phyloP scores from a whole-genome alignment of 2,797 vertebrate species.

The Spondyliosoma cantharus region DNA sequence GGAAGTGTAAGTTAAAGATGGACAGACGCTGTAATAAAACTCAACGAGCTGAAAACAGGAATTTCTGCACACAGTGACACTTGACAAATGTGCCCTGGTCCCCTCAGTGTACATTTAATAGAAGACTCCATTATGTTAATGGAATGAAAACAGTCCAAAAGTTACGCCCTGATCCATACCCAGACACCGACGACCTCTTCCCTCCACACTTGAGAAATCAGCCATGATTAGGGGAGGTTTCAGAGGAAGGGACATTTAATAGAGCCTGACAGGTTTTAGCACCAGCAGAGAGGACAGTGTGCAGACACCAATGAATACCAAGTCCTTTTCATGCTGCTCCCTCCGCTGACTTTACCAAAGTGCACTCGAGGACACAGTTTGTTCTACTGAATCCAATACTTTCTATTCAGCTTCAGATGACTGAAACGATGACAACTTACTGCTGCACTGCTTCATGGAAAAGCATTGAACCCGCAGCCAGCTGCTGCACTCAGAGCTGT shows the following conservation, averaged over 20 bases:
- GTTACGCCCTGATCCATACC: constrained; percentile 43
- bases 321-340: constrained; percentile 48
- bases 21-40: neutral
- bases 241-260: constrained; percentile 63
- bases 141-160: constrained; percentile 69
- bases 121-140: constrained; percentile 71
- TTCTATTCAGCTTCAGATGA: constrained; percentile 57
- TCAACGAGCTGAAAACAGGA: constrained; percentile 10
- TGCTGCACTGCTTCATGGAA: constrained; percentile 48
- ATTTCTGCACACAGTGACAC: constrained; percentile 24
- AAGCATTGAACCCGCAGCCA: constrained; percentile 32
- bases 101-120: constrained; percentile 41
- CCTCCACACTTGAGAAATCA: constrained; percentile 52
- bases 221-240: constrained; percentile 38
- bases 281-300: constrained; percentile 60
- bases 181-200: constrained; percentile 40
- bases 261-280: constrained; percentile 68
- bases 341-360: constrained; percentile 62
- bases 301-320: constrained; percentile 59
- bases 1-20: neutral
- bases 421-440: constrained; percentile 50
- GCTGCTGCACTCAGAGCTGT: constrained; percentile 51
- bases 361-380: constrained; percentile 62
- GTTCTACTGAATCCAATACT: constrained; percentile 45
- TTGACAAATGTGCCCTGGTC: constrained; percentile 51